Conservation (phyloP, 2,113 vertebrate species). For the Hyla sarda region DNA sequence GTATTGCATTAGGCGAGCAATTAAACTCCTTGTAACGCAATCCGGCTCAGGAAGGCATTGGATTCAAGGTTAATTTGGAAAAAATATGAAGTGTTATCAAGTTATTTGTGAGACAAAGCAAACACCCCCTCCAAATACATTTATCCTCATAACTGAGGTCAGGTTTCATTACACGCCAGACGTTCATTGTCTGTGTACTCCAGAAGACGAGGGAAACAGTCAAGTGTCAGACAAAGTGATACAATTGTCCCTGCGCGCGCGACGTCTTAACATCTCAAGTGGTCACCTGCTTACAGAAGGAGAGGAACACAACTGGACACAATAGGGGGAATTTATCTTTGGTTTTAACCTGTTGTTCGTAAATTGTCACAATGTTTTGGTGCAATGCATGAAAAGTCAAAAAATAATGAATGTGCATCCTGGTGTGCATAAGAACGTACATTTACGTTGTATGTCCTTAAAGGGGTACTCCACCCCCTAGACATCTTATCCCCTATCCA, state of each 20-base stretch:
- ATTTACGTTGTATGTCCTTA: too few relatives aligned
- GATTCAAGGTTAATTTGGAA: conserved; percentile 52
- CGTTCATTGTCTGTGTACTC: conserved; percentile 7
- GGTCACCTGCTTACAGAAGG: neutral
- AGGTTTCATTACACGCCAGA: conserved; percentile 48
- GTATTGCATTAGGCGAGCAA: conserved; percentile 42
- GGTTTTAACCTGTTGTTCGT: too few relatives aligned
- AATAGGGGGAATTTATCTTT: too few relatives aligned
- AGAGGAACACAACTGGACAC: too few relatives aligned
- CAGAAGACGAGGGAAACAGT: neutral
- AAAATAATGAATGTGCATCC: too few relatives aligned
- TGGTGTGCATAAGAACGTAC: too few relatives aligned
- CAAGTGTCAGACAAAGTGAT: conserved; percentile 19
- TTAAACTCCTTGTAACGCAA: conserved; percentile 41
- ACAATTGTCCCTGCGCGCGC: neutral
- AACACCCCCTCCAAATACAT: conserved; percentile 14
- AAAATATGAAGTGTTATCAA: conserved; percentile 47
- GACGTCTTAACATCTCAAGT: neutral
- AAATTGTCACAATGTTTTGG: too few relatives aligned
- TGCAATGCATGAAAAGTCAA: too few relatives aligned
- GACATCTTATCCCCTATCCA: too few relatives aligned
- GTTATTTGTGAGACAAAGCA: conserved; percentile 45
- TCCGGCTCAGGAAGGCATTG: conserved; percentile 34
- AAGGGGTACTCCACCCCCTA: too few relatives aligned
- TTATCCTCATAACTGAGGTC: conserved; percentile 44